A percentile compares a stretch with the other conserved stretches of the same genome.
These are phyloP conservation scores for Hylaeus anthracinus DNA, from an alignment of 1,140 invertebrate species.

Conservation along the genomic window DNA sequence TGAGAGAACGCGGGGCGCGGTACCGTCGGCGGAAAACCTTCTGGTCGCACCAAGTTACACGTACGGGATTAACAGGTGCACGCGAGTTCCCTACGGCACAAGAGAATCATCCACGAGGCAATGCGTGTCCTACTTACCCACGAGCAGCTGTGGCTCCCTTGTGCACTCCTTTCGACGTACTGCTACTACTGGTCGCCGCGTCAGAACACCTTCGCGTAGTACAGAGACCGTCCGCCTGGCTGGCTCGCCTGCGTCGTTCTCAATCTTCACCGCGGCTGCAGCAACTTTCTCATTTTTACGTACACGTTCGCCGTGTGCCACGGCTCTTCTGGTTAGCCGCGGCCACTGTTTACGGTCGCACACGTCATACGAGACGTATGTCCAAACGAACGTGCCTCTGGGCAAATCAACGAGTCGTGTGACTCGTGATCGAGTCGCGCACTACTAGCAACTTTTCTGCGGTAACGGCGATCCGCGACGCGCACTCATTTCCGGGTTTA, in stretches of 20 bases:
- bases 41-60: background rate
- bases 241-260: constrained; percentile 60
- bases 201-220: constrained; percentile 55
- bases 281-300: constrained; percentile 75
- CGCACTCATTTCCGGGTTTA: constrained; percentile 65
- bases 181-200: constrained; percentile 55
- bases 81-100: constrained; percentile 27
- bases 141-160: constrained; percentile 33
- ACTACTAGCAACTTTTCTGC: constrained; percentile 36
- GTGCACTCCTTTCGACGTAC: constrained; percentile 53
- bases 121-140: constrained; percentile 60
- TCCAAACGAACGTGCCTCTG: constrained; percentile 42
- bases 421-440: constrained; percentile 59
- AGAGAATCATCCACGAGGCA: constrained; percentile 32
- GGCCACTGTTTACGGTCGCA: constrained; percentile 31
- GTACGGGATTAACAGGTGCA: constrained; percentile 1
- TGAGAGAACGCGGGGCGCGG: constrained; percentile 31
- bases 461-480: constrained; percentile 32
- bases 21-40: constrained; percentile 1
- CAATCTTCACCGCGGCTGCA: constrained; percentile 61
- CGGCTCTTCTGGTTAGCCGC: constrained; percentile 20
- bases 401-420: constrained; percentile 47
- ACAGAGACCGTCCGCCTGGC: constrained; percentile 60
- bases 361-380: constrained; percentile 55
- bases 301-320: constrained; percentile 40